Evolutionary conservation across 2,113 vertebrate genomes (phyloP).

Genomic region (Heterochromis multidens): DNA sequence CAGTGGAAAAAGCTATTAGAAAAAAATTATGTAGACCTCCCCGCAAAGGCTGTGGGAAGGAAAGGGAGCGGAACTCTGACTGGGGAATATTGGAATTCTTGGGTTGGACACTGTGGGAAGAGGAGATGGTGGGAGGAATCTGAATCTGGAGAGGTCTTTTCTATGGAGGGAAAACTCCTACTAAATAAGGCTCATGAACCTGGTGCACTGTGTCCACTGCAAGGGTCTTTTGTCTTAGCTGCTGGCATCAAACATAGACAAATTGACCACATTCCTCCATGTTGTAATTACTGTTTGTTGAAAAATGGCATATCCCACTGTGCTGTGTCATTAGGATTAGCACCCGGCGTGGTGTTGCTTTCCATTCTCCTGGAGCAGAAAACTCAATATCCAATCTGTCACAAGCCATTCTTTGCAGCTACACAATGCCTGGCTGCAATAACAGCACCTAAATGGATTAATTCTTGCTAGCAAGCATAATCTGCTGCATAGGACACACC

Average conservation of each 20-base stretch:
- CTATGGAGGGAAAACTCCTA: neutral
- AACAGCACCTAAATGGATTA: conserved; percentile 51
- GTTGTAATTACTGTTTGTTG: conserved; percentile 56
- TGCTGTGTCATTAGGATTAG: conserved; percentile 52
- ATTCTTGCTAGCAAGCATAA: conserved; percentile 14
- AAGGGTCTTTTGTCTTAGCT: conserved; percentile 8
- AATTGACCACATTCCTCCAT: conserved; percentile 1
- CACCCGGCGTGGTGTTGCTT: conserved; percentile 38
- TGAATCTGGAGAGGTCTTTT: neutral
- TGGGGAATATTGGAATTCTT: conserved; percentile 55
- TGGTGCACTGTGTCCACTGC: neutral
- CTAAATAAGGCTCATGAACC: neutral
- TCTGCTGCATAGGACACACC: conserved; percentile 13
- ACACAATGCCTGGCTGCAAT: conserved; percentile 45
- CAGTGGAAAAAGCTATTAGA: conserved; percentile 7
- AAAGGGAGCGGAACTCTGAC: neutral
- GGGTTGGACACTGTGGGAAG: conserved; percentile 41
- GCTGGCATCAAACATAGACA: neutral
- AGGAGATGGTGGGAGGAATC: conserved; percentile 23
- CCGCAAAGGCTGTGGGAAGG: conserved; percentile 59
- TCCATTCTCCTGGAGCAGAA: conserved; percentile 53
- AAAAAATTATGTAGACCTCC: conserved; percentile 25
- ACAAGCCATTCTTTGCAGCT: conserved; percentile 23
- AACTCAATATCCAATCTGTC: conserved; percentile 67
- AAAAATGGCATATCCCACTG: conserved; percentile 25